phyloP scores from a whole-genome alignment of 2,888 invertebrate species.

The Monopis laevigella region DNA sequence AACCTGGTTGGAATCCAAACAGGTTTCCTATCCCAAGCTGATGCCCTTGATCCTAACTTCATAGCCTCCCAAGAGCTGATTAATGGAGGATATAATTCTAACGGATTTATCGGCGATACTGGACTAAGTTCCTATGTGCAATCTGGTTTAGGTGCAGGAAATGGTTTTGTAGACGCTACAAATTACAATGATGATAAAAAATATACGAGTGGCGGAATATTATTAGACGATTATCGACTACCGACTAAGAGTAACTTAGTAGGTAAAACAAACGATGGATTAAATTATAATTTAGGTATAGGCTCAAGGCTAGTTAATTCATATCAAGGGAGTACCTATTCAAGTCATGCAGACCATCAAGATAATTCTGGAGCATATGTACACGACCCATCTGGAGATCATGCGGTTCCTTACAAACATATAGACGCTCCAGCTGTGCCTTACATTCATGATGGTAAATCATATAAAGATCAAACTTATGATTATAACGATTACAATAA shows the following conservation, averaged over 20 bases:
- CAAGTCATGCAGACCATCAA: constrained; percentile 24
- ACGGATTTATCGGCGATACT: not conserved
- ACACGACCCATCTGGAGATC: constrained; percentile 55
- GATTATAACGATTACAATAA: constrained; percentile 35
- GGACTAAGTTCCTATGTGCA: constrained; percentile 20
- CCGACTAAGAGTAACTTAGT: constrained; percentile 24
- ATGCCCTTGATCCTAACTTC: constrained; percentile 45
- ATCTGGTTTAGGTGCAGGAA: constrained; percentile 22
- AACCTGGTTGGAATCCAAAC: constrained; percentile 56
- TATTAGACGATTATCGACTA: constrained; percentile 52
- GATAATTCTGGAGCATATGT: constrained; percentile 52
- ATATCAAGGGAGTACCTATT: not conserved
- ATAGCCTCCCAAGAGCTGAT: constrained; percentile 47
- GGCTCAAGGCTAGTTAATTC: not conserved
- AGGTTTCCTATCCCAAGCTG: constrained; percentile 38
- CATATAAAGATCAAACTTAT: constrained; percentile 35
- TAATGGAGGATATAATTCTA: constrained; percentile 20
- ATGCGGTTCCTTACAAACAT: constrained; percentile 51
- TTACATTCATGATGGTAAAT: constrained; percentile 38
- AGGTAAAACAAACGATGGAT: constrained; percentile 21
- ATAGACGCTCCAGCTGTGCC: constrained; percentile 40
- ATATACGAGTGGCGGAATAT: constrained; percentile 50
- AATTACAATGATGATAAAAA: constrained; percentile 34
- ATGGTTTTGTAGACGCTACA: constrained; percentile 43
- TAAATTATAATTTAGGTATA: constrained; percentile 15